Percentiles rank a stretch among this genome's conserved stretches.
Evolutionary conservation across 2,888 invertebrate species (phyloP).

Genomic region (Psococerastis gibbosa): DNA sequence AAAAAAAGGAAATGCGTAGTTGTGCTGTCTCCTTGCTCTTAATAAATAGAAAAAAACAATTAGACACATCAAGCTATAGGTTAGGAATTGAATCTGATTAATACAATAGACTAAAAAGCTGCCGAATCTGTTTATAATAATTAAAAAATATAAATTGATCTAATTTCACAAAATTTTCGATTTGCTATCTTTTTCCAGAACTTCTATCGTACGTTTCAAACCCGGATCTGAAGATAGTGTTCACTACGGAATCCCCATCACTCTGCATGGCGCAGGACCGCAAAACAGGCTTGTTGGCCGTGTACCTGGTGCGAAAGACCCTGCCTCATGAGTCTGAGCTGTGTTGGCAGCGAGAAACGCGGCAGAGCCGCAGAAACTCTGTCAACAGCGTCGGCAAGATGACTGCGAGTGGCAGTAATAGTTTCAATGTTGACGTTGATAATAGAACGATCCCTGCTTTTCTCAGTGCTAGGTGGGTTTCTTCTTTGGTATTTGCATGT

Average conservation of each 20-base stretch:
- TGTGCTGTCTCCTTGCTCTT: no score
- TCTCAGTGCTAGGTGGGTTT: constrained; percentile 5
- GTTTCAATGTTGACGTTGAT: constrained; percentile 2
- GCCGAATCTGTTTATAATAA: no score
- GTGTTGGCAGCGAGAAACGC: constrained; percentile 5
- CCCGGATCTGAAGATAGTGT: constrained; percentile 45
- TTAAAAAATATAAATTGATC: constrained; percentile 7
- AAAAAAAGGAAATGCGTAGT: no score
- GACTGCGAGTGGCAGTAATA: neutral
- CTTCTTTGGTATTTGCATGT: neutral
- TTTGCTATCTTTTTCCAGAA: constrained; percentile 19
- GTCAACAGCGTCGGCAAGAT: neutral
- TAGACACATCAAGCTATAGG: no score
- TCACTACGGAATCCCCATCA: constrained; percentile 56
- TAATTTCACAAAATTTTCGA: neutral
- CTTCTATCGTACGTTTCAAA: constrained; percentile 29
- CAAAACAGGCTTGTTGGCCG: constrained; percentile 55
- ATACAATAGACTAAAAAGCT: no score
- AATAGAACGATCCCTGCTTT: constrained; percentile 2
- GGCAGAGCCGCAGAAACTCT: neutral
- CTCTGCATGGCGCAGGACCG: constrained; percentile 64
- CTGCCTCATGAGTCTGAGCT: constrained; percentile 34
- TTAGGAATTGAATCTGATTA: no score
- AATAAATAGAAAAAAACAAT: no score
- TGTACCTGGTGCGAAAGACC: constrained; percentile 62